Percentiles rank a stretch among this genome's conserved stretches.
phyloP scores from a whole-genome alignment of 2,113 vertebrate genomes.

The Eulemur rufifrons region DNA sequence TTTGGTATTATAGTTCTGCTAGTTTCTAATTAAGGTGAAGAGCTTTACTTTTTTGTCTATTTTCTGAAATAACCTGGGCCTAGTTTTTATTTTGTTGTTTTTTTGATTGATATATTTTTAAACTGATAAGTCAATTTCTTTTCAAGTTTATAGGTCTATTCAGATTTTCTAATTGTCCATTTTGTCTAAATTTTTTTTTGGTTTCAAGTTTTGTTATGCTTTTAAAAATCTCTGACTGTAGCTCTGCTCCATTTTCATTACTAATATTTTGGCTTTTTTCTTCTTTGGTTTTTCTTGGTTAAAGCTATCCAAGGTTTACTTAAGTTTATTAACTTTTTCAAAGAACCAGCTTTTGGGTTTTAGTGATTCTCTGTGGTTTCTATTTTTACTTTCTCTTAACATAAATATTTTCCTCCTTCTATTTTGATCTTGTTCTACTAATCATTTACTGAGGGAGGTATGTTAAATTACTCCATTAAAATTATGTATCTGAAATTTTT shows the following conservation, averaged over 20 bases:
- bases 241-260: not conserved
- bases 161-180: not conserved
- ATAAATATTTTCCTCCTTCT: not conserved
- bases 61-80: not conserved
- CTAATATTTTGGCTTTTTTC: not conserved
- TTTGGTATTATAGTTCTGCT: not conserved
- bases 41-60: not conserved
- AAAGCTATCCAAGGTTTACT: not conserved
- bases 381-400: not conserved
- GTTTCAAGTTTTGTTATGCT: not conserved
- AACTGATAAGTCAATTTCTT: not conserved
- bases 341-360: not conserved
- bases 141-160: not conserved
- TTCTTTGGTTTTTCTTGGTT: not conserved
- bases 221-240: not conserved
- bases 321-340: not conserved
- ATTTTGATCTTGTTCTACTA: conserved; percentile 23
- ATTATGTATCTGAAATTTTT: not conserved
- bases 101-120: not conserved
- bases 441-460: not conserved
- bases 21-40: not conserved
- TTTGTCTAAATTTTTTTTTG: not conserved
- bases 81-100: not conserved
- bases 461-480: not conserved
- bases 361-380: not conserved